Conservation (phyloP, 2,797 vertebrate genomes). For the Chiroxiphia lanceolata region DNA sequence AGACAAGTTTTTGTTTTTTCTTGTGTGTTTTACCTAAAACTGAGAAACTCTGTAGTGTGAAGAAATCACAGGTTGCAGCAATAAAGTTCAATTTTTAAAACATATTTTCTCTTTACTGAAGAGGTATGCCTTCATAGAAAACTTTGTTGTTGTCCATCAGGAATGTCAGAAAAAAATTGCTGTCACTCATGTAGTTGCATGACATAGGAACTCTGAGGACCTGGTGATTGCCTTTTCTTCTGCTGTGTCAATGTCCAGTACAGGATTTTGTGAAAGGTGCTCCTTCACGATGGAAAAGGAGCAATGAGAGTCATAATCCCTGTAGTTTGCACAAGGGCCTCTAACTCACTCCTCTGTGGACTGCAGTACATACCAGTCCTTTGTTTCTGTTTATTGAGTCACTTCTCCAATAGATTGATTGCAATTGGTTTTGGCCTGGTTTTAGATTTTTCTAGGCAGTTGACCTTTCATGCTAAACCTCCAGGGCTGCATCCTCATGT, state of each 20-base stretch:
- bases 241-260: not conserved
- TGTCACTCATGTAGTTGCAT: conserved; percentile 43
- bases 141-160: not conserved
- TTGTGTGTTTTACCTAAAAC: not conserved
- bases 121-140: not conserved
- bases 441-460: not conserved
- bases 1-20: not conserved
- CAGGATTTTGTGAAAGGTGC: not conserved
- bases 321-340: not conserved
- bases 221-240: not conserved
- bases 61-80: not conserved
- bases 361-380: not conserved
- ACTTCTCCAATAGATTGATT: not conserved
- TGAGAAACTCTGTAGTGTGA: not conserved
- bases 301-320: not conserved
- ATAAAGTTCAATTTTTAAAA: not conserved
- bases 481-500: not conserved
- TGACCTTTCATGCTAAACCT: not conserved
- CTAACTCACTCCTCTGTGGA: not conserved
- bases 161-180: conserved; percentile 41
- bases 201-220: not conserved
- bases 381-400: not conserved
- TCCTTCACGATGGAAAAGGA: not conserved
- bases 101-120: not conserved
- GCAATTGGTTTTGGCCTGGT: not conserved